These are phyloP conservation scores for Fragum sueziense DNA, from an alignment of 2,888 invertebrate species.

Conservation along the genomic window DNA sequence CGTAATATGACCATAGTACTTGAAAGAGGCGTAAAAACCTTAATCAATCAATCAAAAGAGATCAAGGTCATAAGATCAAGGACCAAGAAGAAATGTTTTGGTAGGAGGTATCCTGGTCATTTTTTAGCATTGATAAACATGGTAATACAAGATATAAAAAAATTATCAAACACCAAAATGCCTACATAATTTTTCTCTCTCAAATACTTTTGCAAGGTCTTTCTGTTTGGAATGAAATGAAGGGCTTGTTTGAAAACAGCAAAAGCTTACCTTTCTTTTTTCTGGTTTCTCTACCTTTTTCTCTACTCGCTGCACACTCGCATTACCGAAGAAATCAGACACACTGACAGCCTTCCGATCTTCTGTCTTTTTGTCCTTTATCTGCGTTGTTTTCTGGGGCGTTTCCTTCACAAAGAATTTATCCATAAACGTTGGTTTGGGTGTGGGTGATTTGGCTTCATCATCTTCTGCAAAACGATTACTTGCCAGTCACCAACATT, in stretches of 20 bases:
- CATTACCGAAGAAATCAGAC: slow-evolving; percentile 76
- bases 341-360: slow-evolving; percentile 65
- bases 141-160: neutral
- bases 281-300: slow-evolving; percentile 52
- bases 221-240: neutral
- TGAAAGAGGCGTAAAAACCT: no score
- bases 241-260: no score
- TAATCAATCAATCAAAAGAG: no score
- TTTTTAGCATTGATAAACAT: no score
- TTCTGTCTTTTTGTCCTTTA: slow-evolving; percentile 42
- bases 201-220: neutral
- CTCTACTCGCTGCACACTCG: slow-evolving; percentile 70
- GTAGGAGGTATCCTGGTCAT: no score
- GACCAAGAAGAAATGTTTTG: no score
- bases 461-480: slow-evolving; percentile 50
- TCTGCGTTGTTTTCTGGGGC: slow-evolving; percentile 44
- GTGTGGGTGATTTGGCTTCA: slow-evolving; percentile 59
- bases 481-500: no score
- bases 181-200: neutral
- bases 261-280: slow-evolving; percentile 59
- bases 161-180: neutral
- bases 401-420: slow-evolving; percentile 65
- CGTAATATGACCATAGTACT: no score
- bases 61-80: no score
- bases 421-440: slow-evolving; percentile 67